A percentile compares a stretch with the other conserved stretches of the same genome.
These are phyloP conservation scores for Athalia circularis DNA, from an alignment of 2,888 invertebrate genomes.

Conservation along the genomic window DNA sequence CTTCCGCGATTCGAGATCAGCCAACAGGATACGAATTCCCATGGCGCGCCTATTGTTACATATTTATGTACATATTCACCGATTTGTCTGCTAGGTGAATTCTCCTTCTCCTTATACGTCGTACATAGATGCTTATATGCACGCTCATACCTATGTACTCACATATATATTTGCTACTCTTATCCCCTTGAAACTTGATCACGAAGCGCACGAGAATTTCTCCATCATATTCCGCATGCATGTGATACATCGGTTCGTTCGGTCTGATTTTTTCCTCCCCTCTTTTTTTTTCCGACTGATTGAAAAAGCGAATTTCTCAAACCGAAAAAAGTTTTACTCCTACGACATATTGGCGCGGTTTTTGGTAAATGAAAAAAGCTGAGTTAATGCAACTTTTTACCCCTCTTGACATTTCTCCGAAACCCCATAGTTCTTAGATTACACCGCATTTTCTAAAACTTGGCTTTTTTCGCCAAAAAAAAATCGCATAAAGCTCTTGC, in stretches of 20 bases:
- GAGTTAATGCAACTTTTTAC: too few species aligned
- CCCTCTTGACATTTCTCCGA: too few species aligned
- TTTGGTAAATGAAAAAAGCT: background rate
- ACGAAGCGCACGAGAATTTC: background rate
- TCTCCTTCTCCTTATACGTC: background rate
- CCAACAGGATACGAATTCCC: conserved; percentile 37
- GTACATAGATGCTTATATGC: too few species aligned
- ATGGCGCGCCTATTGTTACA: conserved; percentile 40
- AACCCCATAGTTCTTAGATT: too few species aligned
- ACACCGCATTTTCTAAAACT: too few species aligned
- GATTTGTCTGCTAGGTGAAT: conserved; percentile 21
- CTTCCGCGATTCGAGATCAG: conserved; percentile 37
- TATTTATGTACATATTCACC: conserved; percentile 36
- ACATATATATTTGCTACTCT: background rate
- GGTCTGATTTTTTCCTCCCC: background rate
- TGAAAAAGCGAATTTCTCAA: too few species aligned
- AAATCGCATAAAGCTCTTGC: too few species aligned
- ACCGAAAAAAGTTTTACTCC: too few species aligned
- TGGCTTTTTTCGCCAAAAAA: too few species aligned
- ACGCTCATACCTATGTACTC: background rate
- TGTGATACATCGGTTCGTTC: background rate
- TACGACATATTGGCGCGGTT: too few species aligned
- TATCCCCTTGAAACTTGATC: background rate
- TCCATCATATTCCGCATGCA: background rate
- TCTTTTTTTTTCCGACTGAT: background rate